A percentile compares a stretch with the other conserved stretches of the same genome.
Conservation (phyloP, 2,797 vertebrate genomes). For the Cyclopterus lumpus region DNA sequence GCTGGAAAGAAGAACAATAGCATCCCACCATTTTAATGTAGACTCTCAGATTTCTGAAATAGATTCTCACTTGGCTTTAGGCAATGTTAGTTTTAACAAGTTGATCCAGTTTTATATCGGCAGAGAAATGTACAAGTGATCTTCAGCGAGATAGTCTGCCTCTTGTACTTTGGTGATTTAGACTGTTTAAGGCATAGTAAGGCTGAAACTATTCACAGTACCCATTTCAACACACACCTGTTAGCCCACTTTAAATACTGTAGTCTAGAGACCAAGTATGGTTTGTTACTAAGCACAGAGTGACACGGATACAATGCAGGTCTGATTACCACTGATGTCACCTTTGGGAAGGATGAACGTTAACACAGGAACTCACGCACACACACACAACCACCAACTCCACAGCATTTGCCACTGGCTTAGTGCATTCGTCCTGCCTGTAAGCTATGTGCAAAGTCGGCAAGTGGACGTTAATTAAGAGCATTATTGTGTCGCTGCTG, state of each 20-base stretch:
- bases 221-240: conserved; percentile 40
- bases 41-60: conserved; percentile 18
- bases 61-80: not conserved
- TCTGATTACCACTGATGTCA: conserved; percentile 70
- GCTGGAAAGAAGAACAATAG: not conserved
- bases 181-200: not conserved
- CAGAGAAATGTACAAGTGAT: not conserved
- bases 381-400: not conserved
- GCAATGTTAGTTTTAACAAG: not conserved
- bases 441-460: conserved; percentile 41
- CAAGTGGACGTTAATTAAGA: conserved; percentile 47
- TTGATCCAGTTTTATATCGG: not conserved
- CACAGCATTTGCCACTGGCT: conserved; percentile 34
- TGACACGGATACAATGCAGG: conserved; percentile 56
- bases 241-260: conserved; percentile 50
- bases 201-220: conserved; percentile 16
- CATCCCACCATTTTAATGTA: not conserved
- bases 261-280: conserved; percentile 39
- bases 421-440: conserved; percentile 31
- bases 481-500: conserved; percentile 18
- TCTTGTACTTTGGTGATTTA: not conserved
- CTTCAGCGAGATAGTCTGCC: not conserved
- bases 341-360: conserved; percentile 50
- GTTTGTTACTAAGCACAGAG: conserved; percentile 38
- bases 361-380: not conserved